These are phyloP conservation scores for Acrobasis repandana DNA, from an alignment of 2,888 invertebrate genomes.

Conservation along the genomic window DNA sequence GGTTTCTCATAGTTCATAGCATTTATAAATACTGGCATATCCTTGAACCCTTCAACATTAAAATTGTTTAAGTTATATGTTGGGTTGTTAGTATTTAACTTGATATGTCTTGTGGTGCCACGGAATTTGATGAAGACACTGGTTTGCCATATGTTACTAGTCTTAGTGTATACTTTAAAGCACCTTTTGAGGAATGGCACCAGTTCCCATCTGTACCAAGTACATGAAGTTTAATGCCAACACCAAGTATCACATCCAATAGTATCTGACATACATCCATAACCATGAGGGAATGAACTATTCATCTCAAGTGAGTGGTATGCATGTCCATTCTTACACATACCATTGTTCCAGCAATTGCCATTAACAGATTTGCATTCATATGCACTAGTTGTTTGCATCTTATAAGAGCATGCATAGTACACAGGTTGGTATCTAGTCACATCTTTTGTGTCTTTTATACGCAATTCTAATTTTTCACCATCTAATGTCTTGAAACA, in stretches of 20 bases:
- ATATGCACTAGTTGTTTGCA: not conserved
- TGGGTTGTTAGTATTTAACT: constrained; percentile 7
- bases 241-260: constrained; percentile 17
- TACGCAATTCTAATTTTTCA: too few relatives aligned
- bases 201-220: constrained; percentile 6
- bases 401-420: constrained; percentile 10
- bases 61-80: not conserved
- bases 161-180: constrained; percentile 2
- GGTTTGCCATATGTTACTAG: not conserved
- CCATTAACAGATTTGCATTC: not conserved
- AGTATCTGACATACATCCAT: constrained; percentile 16
- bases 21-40: constrained; percentile 2
- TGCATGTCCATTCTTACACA: constrained; percentile 2
- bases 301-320: not conserved
- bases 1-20: not conserved
- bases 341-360: constrained; percentile 15
- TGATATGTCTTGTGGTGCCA: not conserved
- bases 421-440: constrained; percentile 10
- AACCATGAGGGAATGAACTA: not conserved
- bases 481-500: too few relatives aligned
- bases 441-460: constrained; percentile 4
- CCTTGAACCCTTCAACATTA: constrained; percentile 1
- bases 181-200: not conserved
- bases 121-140: not conserved
- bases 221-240: constrained; percentile 11